Percentiles rank a stretch among this genome's conserved stretches.
Conservation (phyloP, 1,140 invertebrate genomes). For the Euschistus heros region DNA sequence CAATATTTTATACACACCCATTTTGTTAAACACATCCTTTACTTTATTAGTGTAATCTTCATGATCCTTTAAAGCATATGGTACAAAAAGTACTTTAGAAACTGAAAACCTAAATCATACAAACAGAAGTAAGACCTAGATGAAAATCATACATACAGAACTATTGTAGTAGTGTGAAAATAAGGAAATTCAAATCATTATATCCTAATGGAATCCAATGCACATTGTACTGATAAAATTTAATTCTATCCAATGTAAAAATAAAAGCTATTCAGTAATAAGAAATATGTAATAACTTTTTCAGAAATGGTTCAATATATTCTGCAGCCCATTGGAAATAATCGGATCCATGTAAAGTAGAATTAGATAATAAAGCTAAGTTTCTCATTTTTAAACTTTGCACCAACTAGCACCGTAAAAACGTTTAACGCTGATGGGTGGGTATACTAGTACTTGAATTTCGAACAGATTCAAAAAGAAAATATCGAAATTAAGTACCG, state of each 20-base stretch:
- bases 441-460: too few relatives aligned
- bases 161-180: not conserved
- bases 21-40: constrained; percentile 45
- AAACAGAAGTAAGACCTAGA: constrained; percentile 6
- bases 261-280: too few relatives aligned
- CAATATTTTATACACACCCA: constrained; percentile 46
- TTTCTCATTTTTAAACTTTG: constrained; percentile 8
- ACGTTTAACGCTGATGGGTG: too few relatives aligned
- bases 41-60: constrained; percentile 55
- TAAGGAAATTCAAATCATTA: not conserved
- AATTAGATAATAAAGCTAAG: constrained; percentile 52
- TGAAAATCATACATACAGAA: not conserved
- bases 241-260: not conserved
- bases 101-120: constrained; percentile 48
- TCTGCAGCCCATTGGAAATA: constrained; percentile 55
- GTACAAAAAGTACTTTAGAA: constrained; percentile 58
- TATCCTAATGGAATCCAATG: not conserved
- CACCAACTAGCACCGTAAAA: too few relatives aligned
- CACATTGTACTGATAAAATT: not conserved
- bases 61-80: constrained; percentile 58
- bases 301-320: constrained; percentile 49
- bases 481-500: too few relatives aligned
- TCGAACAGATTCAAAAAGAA: too few relatives aligned
- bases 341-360: constrained; percentile 51
- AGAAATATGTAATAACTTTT: constrained; percentile 37